Evolutionary conservation across 2,888 invertebrate species (phyloP), one percentile per base, ranked within the genome.

Genomic region (Dicyrtoma fusca): DNA sequence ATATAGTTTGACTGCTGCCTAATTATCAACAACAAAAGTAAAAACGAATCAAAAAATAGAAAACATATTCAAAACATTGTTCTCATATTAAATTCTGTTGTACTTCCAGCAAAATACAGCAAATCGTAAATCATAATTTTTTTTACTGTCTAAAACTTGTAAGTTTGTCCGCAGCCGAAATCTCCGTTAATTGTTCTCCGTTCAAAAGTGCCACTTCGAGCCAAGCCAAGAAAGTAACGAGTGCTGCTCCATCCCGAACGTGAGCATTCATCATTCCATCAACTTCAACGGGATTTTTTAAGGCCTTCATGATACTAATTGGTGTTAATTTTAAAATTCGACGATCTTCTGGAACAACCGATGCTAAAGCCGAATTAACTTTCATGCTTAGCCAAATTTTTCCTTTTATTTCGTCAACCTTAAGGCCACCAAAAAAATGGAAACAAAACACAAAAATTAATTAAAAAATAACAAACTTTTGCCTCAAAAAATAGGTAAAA

Each of bases 261-360:
- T 96, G 95, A 0, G 95, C 92, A 64, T 85, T 87, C 77, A 88
- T 87, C 94, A 96, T 95, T 62, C 87, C 91, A 85, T 88, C 83
- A 14, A 90, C 87, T 86, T 98, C 98, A 0, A 88, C 88, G 0
- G 87, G 82, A 83, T 97, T 98, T 84, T 99, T 98, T 17, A 94
- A 85, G 0, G 94, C 89, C 84, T 98, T 98, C 88, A 92, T 89
- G 4, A 91, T 79, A 1, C 90, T 88, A 0, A 96, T 88, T 0
- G 96, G 95, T 0, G 94, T 93, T 42, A 91, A 87, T 80, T 90
- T 88, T 0, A 87, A 85, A 75, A 88, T 85, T 80, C 81, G 84
- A 81, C 76, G 84, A 25, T 59, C 83, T 78, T 78, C 84, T 81
- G 79, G 84, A 76, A 88, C 86, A 87, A 86, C 44, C 69, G 57